These are phyloP conservation scores for Axea sp. DNA, from an alignment of 2,888 invertebrate genomes.

Conservation along the genomic window DNA sequence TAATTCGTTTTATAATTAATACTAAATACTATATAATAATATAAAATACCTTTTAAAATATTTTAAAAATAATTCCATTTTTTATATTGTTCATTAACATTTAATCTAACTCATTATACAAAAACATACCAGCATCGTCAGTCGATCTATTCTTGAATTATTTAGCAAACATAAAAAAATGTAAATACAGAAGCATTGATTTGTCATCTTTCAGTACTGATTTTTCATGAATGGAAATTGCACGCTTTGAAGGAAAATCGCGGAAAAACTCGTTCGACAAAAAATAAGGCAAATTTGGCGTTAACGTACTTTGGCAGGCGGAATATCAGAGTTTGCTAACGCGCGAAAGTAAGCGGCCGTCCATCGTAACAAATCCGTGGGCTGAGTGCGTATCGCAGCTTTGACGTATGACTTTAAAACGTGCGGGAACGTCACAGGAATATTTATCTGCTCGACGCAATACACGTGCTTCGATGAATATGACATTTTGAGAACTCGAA, in stretches of 20 bases:
- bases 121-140: too few species aligned
- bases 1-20: too few species aligned
- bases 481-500: constrained; percentile 55
- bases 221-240: too few species aligned
- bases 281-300: constrained; percentile 25
- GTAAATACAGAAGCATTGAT: too few species aligned
- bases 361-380: constrained; percentile 90
- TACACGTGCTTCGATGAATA: constrained; percentile 84
- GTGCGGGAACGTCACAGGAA: constrained; percentile 90
- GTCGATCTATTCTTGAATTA: too few species aligned
- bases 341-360: constrained; percentile 90
- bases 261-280: constrained; percentile 13
- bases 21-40: too few species aligned
- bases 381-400: constrained; percentile 94
- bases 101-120: too few species aligned
- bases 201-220: too few species aligned
- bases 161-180: too few species aligned
- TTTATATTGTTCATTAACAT: too few species aligned
- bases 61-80: too few species aligned
- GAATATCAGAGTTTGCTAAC: constrained; percentile 85
- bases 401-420: constrained; percentile 92
- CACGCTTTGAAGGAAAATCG: neutral
- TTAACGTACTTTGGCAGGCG: constrained; percentile 87
- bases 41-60: too few species aligned
- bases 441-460: constrained; percentile 90